Evolutionary conservation across 2,113 vertebrate species (phyloP), one percentile per base, ranked within the genome.

Genomic region (Chaetura pelagica): DNA sequence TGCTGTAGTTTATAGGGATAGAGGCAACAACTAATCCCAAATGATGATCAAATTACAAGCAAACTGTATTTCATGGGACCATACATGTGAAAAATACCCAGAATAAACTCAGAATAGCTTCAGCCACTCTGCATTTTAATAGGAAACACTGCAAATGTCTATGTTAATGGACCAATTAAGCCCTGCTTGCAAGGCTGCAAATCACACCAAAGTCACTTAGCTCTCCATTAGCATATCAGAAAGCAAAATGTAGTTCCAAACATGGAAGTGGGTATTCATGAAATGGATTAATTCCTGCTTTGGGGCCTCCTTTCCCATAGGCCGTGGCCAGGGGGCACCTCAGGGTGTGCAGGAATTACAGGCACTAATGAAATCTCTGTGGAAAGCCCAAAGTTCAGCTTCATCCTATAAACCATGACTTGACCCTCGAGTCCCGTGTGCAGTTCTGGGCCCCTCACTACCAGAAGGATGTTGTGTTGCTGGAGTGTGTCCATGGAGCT

Each of bases 311-410:
- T 48, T 58, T 32, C 71, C 84, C 22, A 63, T 22, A 1, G 46
- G 38, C 22, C 11, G 0, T 0, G 0, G 35, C 61, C 67, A 2
- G 10, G 0, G 0, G 74, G 22, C 2, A 3, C 40, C 27, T 26
- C 1, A 1, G 92, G 48, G 11, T 35, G 75, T 7, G 27, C 81
- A 54, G 90, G 49, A 88, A 55, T 30, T 38, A 24, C 4, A 32
- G 64, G 44, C 34, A 38, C 4, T 7, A 68, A 5, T 0, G 0
- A 23, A 44, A 38, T 5, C 62, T 9, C 79, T 7, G 0, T 0
- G 1, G 55, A 32, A 49, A 8, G 29, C 35, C 40, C 8, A 7
- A 21, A 52, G 55, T 42, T 49, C 14, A 8, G 15, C 2, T 55
- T 13, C 23, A 24, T 4, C 15, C 66, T 6, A 1, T 4, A 4